Conservation (phyloP, 2,113 vertebrate genomes). For the Macquaria ambigua region DNA sequence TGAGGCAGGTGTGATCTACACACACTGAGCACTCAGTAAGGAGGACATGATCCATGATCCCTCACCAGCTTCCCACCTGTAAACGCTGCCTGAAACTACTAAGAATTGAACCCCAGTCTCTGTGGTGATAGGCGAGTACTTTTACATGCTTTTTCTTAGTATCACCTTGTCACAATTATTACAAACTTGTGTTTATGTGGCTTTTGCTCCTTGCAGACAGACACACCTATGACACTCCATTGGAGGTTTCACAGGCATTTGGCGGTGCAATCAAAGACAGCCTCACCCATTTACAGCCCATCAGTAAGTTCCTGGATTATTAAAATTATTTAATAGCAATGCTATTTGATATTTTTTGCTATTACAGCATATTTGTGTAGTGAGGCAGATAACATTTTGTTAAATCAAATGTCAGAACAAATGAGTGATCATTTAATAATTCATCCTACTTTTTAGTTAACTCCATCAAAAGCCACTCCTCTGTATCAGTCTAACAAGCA, state of each 20-base stretch:
- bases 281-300: conserved; percentile 54
- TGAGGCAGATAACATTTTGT: not conserved
- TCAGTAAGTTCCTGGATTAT: conserved; percentile 44
- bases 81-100: not conserved
- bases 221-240: conserved; percentile 80
- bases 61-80: not conserved
- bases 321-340: not conserved
- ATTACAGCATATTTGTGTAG: not conserved
- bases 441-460: not conserved
- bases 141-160: not conserved
- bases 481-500: not conserved
- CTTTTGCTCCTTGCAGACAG: conserved; percentile 65
- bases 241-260: conserved; percentile 81
- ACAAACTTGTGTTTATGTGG: not conserved
- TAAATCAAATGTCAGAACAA: not conserved
- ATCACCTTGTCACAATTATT: not conserved
- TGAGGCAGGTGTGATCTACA: not conserved
- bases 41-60: too few relatives aligned
- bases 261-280: conserved; percentile 68
- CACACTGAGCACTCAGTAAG: not conserved
- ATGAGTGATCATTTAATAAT: not conserved
- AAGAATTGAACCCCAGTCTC: not conserved
- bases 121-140: not conserved
- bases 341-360: not conserved
- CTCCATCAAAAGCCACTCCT: not conserved